A percentile compares a stretch with the other conserved stretches of the same genome.
Conservation (phyloP, 2,113 vertebrate genomes). For the Oenanthe oenanthe region DNA sequence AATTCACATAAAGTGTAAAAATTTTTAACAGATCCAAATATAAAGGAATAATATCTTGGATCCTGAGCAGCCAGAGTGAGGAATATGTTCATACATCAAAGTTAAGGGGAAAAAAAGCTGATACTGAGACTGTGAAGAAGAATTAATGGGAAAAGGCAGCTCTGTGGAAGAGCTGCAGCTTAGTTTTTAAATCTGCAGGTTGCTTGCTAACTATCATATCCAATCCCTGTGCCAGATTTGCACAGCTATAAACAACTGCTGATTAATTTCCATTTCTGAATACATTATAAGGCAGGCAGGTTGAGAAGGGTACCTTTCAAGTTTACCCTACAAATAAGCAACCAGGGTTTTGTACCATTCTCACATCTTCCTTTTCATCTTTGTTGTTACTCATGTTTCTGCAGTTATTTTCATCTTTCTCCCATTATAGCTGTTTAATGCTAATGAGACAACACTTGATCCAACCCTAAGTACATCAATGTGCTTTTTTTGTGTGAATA, state of each 20-base stretch:
- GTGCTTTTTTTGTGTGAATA: background rate
- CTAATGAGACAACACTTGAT: background rate
- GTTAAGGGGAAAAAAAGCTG: background rate
- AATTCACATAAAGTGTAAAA: background rate
- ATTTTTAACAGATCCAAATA: background rate
- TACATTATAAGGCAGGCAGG: background rate
- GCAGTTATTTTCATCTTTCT: slow-evolving; percentile 26
- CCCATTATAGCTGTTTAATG: background rate
- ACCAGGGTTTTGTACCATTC: background rate
- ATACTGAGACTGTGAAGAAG: background rate
- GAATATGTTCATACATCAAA: background rate
- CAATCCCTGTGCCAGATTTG: background rate
- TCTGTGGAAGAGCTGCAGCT: background rate
- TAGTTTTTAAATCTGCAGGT: background rate
- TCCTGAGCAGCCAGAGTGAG: background rate
- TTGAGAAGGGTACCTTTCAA: slow-evolving; percentile 23
- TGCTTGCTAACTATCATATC: background rate
- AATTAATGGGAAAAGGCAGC: background rate
- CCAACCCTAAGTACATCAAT: background rate
- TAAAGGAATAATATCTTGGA: background rate
- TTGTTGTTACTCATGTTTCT: slow-evolving; percentile 32
- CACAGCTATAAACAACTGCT: background rate
- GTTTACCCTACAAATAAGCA: slow-evolving; percentile 7
- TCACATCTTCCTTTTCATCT: slow-evolving; percentile 28
- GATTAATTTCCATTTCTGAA: slow-evolving; percentile 35